Conservation (phyloP, 1,140 invertebrate species). For the Stratiolaelaps scimitus region DNA sequence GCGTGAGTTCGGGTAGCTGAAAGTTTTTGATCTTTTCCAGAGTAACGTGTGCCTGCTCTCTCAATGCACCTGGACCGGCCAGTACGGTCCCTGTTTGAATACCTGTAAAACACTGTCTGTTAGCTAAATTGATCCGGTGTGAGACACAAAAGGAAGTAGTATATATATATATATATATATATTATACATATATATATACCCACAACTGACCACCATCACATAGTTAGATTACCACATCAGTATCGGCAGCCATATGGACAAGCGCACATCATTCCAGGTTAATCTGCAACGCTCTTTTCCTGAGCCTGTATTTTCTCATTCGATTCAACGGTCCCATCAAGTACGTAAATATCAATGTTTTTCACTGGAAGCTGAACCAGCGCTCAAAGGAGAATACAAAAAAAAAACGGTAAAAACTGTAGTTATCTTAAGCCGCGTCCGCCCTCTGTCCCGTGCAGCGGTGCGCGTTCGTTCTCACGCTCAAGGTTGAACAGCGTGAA, state of each 20-base stretch:
- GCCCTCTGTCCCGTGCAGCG: too few relatives aligned
- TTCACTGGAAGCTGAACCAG: too few relatives aligned
- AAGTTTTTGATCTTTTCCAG: conserved; percentile 57
- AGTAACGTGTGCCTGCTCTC: conserved; percentile 44
- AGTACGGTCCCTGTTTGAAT: conserved; percentile 43
- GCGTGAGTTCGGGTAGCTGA: conserved; percentile 60
- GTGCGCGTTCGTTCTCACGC: too few relatives aligned
- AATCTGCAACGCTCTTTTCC: background rate
- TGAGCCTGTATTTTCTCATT: background rate
- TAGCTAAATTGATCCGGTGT: conserved; percentile 8
- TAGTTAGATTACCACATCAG: background rate
- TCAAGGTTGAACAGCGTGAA: too few relatives aligned
- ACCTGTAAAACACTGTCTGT: conserved; percentile 36
- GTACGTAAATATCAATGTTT: too few relatives aligned
- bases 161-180: background rate
- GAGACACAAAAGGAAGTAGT: background rate
- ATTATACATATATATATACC: too few relatives aligned
- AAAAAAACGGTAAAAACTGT: too few relatives aligned
- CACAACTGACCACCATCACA: too few relatives aligned
- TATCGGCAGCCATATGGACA: background rate
- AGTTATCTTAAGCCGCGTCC: too few relatives aligned
- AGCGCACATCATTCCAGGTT: background rate
- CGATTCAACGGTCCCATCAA: too few relatives aligned
- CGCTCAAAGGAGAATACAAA: too few relatives aligned
- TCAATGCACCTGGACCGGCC: conserved; percentile 47